phyloP scores from a whole-genome alignment of 2,797 vertebrate species.

The Rhinichthys osculus region DNA sequence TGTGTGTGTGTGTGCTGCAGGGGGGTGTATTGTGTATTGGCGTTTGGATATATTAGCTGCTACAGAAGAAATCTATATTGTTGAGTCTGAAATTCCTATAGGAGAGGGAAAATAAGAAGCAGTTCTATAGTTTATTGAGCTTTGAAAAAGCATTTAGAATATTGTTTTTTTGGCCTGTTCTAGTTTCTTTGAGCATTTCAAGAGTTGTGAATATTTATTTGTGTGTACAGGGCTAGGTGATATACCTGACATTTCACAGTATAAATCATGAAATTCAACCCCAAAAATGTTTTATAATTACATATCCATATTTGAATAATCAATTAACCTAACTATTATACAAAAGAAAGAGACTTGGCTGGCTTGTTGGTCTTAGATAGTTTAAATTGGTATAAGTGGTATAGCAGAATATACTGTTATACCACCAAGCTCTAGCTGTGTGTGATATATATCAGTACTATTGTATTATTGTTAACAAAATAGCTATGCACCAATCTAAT shows the following conservation, averaged over 20 bases:
- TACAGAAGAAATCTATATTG: conserved; percentile 83
- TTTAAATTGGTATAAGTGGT: background rate
- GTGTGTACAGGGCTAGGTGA: background rate
- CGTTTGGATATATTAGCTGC: conserved; percentile 80
- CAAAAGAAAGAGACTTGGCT: background rate
- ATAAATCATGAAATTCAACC: background rate
- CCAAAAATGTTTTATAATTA: background rate
- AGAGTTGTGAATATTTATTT: background rate
- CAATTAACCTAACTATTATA: background rate
- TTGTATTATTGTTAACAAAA: too few species aligned
- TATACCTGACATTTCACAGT: background rate
- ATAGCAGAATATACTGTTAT: background rate
- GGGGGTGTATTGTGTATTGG: conserved; percentile 66
- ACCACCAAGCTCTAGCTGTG: too few species aligned
- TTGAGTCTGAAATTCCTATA: conserved; percentile 76
- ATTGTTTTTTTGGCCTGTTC: conserved; percentile 75
- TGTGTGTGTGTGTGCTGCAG: conserved; percentile 55
- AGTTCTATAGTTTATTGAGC: conserved; percentile 77
- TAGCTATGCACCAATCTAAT: too few species aligned
- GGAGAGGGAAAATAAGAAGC: conserved; percentile 74
- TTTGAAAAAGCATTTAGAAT: conserved; percentile 82
- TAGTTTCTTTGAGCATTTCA: conserved; percentile 1
- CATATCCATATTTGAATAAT: background rate
- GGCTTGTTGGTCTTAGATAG: background rate
- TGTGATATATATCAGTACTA: too few species aligned